Percentiles rank a stretch among this genome's conserved stretches.
phyloP scores from a whole-genome alignment of 2,113 vertebrate genomes.

The Dasyprocta punctata region DNA sequence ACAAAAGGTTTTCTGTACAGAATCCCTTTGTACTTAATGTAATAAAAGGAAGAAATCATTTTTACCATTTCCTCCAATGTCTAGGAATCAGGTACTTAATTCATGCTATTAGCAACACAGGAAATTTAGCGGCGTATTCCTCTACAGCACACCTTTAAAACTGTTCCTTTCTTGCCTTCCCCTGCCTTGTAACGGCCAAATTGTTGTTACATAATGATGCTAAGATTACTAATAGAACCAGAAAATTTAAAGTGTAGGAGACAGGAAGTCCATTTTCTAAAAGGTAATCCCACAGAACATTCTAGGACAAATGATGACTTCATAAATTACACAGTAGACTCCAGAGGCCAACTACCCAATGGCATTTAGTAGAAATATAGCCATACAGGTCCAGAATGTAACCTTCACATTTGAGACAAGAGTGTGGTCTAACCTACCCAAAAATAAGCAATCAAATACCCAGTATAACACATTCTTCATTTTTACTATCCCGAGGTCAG shows the following conservation, averaged over 20 bases:
- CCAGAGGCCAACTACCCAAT: background rate
- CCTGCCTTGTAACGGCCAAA: slow-evolving; percentile 31
- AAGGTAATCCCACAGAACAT: background rate
- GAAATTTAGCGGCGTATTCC: background rate
- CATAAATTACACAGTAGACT: background rate
- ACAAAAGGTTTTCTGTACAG: slow-evolving; percentile 18
- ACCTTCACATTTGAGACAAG: background rate
- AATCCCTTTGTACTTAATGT: background rate
- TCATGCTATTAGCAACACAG: background rate
- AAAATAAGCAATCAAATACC: background rate
- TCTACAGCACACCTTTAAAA: background rate
- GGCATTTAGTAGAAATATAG: background rate
- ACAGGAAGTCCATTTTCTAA: slow-evolving; percentile 54
- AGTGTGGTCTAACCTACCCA: background rate
- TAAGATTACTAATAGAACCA: slow-evolving; percentile 56
- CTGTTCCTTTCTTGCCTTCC: background rate
- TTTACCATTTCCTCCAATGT: background rate
- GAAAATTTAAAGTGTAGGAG: slow-evolving; percentile 41
- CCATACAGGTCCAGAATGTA: background rate
- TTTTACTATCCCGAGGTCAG: background rate
- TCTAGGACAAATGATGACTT: background rate
- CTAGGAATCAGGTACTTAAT: background rate
- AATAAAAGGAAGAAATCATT: background rate
- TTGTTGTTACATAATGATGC: background rate
- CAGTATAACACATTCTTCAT: background rate